Evolutionary conservation across 2,888 invertebrate species (phyloP).

Genomic region (Diogma glabrata): DNA sequence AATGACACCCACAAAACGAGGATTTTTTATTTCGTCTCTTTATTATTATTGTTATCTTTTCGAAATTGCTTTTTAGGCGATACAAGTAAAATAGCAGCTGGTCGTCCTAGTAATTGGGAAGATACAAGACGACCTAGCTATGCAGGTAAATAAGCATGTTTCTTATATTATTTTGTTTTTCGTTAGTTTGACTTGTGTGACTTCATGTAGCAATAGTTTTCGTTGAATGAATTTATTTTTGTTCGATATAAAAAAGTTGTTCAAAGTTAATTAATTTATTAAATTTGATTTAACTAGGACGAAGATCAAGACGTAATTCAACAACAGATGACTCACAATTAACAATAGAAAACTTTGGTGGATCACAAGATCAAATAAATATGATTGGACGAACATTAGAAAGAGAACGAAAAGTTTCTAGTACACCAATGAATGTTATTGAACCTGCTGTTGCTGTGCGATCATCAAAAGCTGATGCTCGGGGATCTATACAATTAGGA

Average conservation of each 20-base stretch:
- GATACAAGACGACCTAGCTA: slow-evolving; percentile 57
- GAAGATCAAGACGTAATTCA: slow-evolving; percentile 74
- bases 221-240: slow-evolving; percentile 5
- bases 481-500: slow-evolving; percentile 55
- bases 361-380: slow-evolving; percentile 79
- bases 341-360: slow-evolving; percentile 87
- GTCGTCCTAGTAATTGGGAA: slow-evolving; percentile 77
- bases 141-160: slow-evolving; percentile 43
- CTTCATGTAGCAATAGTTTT: not conserved
- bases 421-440: slow-evolving; percentile 18
- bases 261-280: not conserved
- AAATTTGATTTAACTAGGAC: slow-evolving; percentile 47
- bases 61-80: slow-evolving; percentile 33
- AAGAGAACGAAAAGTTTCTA: slow-evolving; percentile 37
- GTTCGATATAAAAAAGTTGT: not conserved
- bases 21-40: slow-evolving; percentile 14
- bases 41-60: slow-evolving; percentile 15
- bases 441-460: slow-evolving; percentile 60
- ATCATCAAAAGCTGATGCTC: slow-evolving; percentile 63
- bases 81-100: slow-evolving; percentile 51
- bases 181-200: slow-evolving; percentile 8
- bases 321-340: slow-evolving; percentile 78
- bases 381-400: slow-evolving; percentile 52
- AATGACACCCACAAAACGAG: no score
- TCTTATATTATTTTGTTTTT: no score